phyloP scores from a whole-genome alignment of 2,113 vertebrate species.

The Manacus vitellinus region DNA sequence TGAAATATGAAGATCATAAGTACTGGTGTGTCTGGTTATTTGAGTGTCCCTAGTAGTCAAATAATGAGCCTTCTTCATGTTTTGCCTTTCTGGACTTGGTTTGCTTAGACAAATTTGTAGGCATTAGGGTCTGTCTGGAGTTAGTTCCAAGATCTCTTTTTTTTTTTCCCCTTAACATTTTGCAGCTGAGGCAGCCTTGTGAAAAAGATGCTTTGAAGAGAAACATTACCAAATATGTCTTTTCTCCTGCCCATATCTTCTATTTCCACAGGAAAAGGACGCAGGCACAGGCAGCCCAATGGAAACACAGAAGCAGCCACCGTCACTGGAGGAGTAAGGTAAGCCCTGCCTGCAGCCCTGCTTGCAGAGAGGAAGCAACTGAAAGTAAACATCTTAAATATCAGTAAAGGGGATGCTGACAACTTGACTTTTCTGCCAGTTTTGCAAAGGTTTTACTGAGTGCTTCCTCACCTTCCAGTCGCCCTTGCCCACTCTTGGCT shows the following conservation, averaged over 20 bases:
- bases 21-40: constrained; percentile 75
- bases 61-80: constrained; percentile 79
- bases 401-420: background rate
- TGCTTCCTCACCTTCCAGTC: background rate
- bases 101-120: constrained; percentile 77
- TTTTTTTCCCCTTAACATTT: constrained; percentile 75
- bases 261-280: constrained; percentile 78
- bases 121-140: constrained; percentile 83
- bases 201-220: constrained; percentile 71
- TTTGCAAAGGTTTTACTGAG: background rate
- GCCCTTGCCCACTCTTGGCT: background rate
- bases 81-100: constrained; percentile 75
- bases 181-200: constrained; percentile 74
- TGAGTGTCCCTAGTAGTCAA: constrained; percentile 72
- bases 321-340: background rate
- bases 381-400: background rate
- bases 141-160: constrained; percentile 75
- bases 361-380: constrained; percentile 46
- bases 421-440: background rate
- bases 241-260: constrained; percentile 75
- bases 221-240: constrained; percentile 83
- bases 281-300: constrained; percentile 55
- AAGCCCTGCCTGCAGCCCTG: constrained; percentile 29
- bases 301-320: background rate
- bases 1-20: constrained; percentile 71